phyloP scores from a whole-genome alignment of 2,888 invertebrate genomes.

The Deroplatys truncata region DNA sequence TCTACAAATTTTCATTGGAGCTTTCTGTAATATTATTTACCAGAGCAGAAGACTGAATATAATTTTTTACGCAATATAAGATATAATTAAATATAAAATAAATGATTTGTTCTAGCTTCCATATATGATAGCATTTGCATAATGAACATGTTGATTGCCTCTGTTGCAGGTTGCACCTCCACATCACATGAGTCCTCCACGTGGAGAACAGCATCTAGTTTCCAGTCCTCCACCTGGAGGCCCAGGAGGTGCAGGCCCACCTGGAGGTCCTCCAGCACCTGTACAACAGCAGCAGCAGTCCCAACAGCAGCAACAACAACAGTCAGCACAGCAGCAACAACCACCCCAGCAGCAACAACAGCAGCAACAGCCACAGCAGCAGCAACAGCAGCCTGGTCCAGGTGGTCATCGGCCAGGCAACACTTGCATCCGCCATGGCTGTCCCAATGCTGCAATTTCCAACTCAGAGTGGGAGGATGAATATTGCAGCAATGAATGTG shows the following conservation, averaged over 20 bases:
- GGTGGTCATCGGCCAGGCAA: slow-evolving; percentile 42
- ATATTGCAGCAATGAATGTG: slow-evolving; percentile 96
- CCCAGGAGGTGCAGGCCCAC: slow-evolving; percentile 31
- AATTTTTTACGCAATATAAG: too few relatives aligned
- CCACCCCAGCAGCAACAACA: slow-evolving; percentile 37
- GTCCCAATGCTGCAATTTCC: slow-evolving; percentile 83
- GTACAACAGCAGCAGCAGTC: slow-evolving; percentile 44
- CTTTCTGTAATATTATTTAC: too few relatives aligned
- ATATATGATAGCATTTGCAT: neutral
- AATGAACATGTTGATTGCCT: neutral
- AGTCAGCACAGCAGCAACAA: slow-evolving; percentile 35
- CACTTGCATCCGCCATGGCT: slow-evolving; percentile 83
- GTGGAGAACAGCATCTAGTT: slow-evolving; percentile 42
- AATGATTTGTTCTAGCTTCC: too few relatives aligned
- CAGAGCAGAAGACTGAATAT: too few relatives aligned
- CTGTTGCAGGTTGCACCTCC: slow-evolving; percentile 39
- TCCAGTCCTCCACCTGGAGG: slow-evolving; percentile 44
- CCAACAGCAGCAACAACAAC: slow-evolving; percentile 40
- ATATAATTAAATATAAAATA: too few relatives aligned
- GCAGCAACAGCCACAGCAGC: slow-evolving; percentile 37
- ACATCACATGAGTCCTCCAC: slow-evolving; percentile 45
- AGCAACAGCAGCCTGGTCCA: slow-evolving; percentile 37
- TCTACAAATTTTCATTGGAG: too few relatives aligned
- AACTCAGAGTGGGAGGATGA: slow-evolving; percentile 96
- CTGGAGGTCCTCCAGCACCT: slow-evolving; percentile 39